These are phyloP conservation scores for Scaptodrosophila lebanonensis DNA, from an alignment of 1,140 invertebrate genomes.

Conservation along the genomic window DNA sequence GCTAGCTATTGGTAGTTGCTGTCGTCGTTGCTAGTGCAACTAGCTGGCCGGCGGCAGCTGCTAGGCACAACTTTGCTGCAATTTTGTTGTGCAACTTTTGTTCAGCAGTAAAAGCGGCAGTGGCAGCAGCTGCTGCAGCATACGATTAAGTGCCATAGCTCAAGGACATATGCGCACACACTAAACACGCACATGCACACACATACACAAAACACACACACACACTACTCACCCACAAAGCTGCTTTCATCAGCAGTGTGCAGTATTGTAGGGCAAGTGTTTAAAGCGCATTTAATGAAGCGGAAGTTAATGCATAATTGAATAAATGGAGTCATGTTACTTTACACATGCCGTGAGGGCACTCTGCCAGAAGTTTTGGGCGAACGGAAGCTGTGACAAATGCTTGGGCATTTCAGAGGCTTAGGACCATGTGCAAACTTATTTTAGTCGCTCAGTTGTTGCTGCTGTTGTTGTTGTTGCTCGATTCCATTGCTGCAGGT, in stretches of 20 bases:
- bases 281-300: conserved; percentile 63
- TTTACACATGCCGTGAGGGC: background rate
- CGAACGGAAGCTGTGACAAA: conserved; percentile 5
- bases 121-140: background rate
- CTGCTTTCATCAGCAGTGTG: too few relatives aligned
- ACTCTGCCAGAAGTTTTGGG: background rate
- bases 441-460: background rate
- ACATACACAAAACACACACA: too few relatives aligned
- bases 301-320: conserved; percentile 68
- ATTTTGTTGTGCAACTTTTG: conserved; percentile 4
- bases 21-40: conserved; percentile 1
- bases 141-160: conserved; percentile 39
- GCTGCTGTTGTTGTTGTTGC: background rate
- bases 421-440: conserved; percentile 2
- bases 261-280: conserved; percentile 25
- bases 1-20: conserved; percentile 9
- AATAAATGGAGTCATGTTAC: conserved; percentile 45
- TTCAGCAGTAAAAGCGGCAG: conserved; percentile 3
- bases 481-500: too few relatives aligned
- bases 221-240: too few relatives aligned
- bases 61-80: conserved; percentile 28
- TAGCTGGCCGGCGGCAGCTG: conserved; percentile 33
- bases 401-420: conserved; percentile 15
- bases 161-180: conserved; percentile 9
- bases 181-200: too few relatives aligned